These are phyloP conservation scores for Tholera decimalis DNA, from an alignment of 2,888 invertebrate species.

Conservation along the genomic window DNA sequence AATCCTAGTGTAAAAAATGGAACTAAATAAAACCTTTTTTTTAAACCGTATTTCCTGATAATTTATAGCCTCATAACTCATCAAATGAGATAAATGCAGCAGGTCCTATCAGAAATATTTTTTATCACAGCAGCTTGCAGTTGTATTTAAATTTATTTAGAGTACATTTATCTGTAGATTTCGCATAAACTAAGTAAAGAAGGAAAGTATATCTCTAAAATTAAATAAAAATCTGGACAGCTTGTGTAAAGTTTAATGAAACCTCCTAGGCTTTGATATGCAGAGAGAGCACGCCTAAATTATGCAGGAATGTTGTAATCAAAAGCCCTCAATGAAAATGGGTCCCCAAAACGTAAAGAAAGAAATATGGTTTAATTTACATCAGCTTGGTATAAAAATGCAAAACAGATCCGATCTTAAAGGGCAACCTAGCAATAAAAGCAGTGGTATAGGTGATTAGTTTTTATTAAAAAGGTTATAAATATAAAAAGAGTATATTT, in stretches of 20 bases:
- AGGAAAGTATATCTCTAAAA: constrained; percentile 15
- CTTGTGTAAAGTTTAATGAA: constrained; percentile 62
- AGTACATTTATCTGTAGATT: constrained; percentile 1
- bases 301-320: constrained; percentile 66
- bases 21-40: too few species aligned
- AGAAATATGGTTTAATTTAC: constrained; percentile 61
- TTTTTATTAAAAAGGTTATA: constrained; percentile 70
- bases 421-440: constrained; percentile 62
- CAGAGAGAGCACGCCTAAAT: constrained; percentile 66
- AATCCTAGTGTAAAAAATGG: too few species aligned
- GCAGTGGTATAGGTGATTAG: constrained; percentile 52
- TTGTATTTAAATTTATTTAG: neutral
- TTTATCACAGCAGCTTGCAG: neutral
- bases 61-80: neutral
- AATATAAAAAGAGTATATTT: constrained; percentile 55
- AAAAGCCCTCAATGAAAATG: constrained; percentile 47
- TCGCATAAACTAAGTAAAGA: neutral
- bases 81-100: neutral
- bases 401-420: constrained; percentile 49
- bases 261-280: constrained; percentile 69
- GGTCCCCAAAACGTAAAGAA: constrained; percentile 42
- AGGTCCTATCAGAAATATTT: neutral
- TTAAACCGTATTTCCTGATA: too few species aligned
- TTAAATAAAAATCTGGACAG: constrained; percentile 40
- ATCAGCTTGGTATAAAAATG: constrained; percentile 50